Evolutionary conservation across 2,113 vertebrate species (phyloP), one percentile per base, ranked within the genome.

Genomic region (Pristiophorus japonicus): DNA sequence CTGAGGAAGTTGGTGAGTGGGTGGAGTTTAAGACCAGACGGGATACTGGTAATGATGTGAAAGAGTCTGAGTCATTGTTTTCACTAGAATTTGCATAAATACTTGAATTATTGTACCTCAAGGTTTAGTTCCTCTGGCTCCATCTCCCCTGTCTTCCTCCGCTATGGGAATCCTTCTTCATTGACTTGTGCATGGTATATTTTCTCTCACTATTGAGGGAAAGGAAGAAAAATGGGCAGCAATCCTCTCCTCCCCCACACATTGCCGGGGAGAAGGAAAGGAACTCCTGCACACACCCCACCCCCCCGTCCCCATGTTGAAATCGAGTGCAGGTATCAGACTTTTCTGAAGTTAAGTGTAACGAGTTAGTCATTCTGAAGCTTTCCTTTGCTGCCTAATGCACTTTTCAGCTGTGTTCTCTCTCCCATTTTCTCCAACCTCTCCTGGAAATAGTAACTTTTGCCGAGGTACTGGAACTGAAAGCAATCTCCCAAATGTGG

Each of bases 31-130:
- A 92, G 38, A 63, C 1, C 59, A 65, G 87, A 59, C 22, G 88
- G 87, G 75, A 38, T 38, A 38, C n/a, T 4, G n/a, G 59, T 38
- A 63, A 92, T 62, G n/a, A 18, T 20, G 63, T 38, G 34, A 92
- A 22, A n/a, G 62, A n/a, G n/a, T 63, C 18, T 7, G 59, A 65
- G 88, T 20, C 59, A 87, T 51, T 87, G 34, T 63, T 38, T n/a
- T 38, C 59, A 92, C 59, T n/a, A n/a, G 62, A 62, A 34, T 5
- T 90, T 90, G 87, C 51, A 34, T 90, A 90, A 75, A 16, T 92
- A 92, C 88, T 62, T 91, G 59, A 63, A 63, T 92, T 92, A 34
- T 65, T 92, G 59, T 91, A 90, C 51, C 27, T 55, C 87, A 34
- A 34, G 51, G 12, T 91, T 91, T n/a, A 34, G 51, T 34, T 91